Conservation (phyloP, 2,113 vertebrate species). For the Pogonocichla stellata region DNA sequence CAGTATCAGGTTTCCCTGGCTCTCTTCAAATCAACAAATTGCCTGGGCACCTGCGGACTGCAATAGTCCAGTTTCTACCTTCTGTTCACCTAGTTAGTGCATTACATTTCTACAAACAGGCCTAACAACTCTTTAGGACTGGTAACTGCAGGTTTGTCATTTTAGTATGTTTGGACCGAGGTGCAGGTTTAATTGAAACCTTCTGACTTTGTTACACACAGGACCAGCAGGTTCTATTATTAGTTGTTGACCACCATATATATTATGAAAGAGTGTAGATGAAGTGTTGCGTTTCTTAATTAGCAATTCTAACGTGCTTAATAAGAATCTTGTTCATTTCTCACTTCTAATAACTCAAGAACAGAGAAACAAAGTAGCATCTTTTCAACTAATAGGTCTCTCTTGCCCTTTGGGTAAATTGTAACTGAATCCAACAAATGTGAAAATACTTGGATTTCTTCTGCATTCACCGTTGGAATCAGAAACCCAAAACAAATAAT, state of each 20-base stretch:
- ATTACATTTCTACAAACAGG: not conserved
- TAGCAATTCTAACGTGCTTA: not conserved
- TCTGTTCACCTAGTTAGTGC: not conserved
- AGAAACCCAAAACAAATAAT: not conserved
- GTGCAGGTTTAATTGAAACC: not conserved
- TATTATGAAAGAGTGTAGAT: not conserved
- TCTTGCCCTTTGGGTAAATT: not conserved
- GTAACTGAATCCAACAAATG: not conserved
- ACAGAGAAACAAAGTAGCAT: not conserved
- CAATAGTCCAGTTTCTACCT: not conserved
- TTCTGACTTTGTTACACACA: not conserved
- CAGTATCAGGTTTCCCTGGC: not conserved
- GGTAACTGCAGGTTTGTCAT: not conserved
- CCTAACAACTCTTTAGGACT: not conserved
- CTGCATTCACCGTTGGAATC: not conserved
- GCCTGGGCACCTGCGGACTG: not conserved
- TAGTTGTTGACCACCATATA: not conserved
- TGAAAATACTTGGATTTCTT: not conserved
- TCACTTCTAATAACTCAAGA: not conserved
- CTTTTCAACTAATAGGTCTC: not conserved
- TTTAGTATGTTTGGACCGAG: not conserved
- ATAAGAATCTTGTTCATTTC: not conserved
- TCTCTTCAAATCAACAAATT: not conserved
- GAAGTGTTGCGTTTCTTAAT: not conserved
- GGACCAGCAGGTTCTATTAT: not conserved